Base-by-base conservation (phyloP, 2,113 vertebrate genomes). In the Narcine bancroftii region DNA sequence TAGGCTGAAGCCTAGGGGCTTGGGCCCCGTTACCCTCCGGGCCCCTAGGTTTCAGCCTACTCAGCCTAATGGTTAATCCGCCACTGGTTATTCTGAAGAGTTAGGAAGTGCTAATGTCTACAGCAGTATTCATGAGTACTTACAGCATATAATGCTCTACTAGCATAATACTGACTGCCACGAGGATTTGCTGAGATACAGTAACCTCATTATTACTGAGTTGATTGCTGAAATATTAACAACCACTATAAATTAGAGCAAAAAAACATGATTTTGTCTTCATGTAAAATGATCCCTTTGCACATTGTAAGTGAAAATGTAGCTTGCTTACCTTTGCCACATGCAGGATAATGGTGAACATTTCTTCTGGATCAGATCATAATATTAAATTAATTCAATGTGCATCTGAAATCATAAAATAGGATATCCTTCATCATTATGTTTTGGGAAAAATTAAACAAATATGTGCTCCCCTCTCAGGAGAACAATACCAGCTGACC, bases 371-470 rank as follows among this genome's bases (percentile, higher is more conserved):
- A n/a, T 85, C 50, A 85, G 56, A 33, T 53, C 81, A 36, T 19
- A 53, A 56, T 33, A 85, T 33, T 36, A 79, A 87, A 63, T 91
- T 26, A 91, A 91, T 91, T 45, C 65, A 69, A 69, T 91, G 87
- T 69, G 63, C 65, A 69, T 91, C 45, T 69, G 39, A 45, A 3
- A 69, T 66, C 87, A 66, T 29, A 69, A 91, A 91, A 69, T 66
- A 15, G 36, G 87, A 65, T 91, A 45, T 45, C 63, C 39, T 91
- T 89, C 60, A 66, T 91, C 39, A 66, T 69, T 69, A 21, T 63
- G 36, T 65, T 45, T 21, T 1, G 87, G 36, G 87, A 21, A 91
- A 63, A 69, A 47, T 91, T 45, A 91, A 66, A 91, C 87, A 47
- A 69, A 69, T 21, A 10, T 45, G 60, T 45, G 21, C 2, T 2